Percentiles rank a stretch among this genome's conserved stretches.
These are phyloP conservation scores for Fissipunctia ypsillon DNA, from an alignment of 2,888 invertebrate species.

Conservation along the genomic window DNA sequence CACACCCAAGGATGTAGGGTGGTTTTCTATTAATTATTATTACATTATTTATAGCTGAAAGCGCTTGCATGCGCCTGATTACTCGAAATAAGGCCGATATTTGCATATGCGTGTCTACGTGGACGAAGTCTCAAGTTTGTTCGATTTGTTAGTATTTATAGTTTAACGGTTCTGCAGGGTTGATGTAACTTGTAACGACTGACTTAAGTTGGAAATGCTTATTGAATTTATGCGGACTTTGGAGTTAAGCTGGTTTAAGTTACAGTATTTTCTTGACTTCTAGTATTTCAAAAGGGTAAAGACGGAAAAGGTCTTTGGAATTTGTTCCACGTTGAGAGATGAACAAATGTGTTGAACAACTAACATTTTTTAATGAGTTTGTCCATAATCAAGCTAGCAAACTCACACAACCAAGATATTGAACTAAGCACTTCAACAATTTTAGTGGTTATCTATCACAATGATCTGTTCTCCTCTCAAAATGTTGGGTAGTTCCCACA, in stretches of 20 bases:
- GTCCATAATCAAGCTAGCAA: background rate
- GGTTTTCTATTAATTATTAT: constrained; percentile 65
- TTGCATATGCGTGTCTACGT: constrained; percentile 68
- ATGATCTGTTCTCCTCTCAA: too few species aligned
- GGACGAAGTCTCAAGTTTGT: constrained; percentile 52
- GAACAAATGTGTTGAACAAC: background rate
- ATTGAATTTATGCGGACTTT: constrained; percentile 39
- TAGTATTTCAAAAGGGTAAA: constrained; percentile 20
- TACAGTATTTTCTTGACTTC: constrained; percentile 19
- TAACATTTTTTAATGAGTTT: background rate
- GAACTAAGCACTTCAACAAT: background rate
- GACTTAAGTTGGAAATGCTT: constrained; percentile 25
- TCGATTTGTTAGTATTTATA: constrained; percentile 60
- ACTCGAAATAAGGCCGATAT: constrained; percentile 68
- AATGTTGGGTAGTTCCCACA: background rate
- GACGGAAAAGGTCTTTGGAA: constrained; percentile 1
- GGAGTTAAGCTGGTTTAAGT: constrained; percentile 9
- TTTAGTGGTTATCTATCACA: background rate
- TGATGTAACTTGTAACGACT: constrained; percentile 22
- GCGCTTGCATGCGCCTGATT: constrained; percentile 54
- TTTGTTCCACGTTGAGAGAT: background rate
- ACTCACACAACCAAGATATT: background rate
- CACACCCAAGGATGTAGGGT: constrained; percentile 49
- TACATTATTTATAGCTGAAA: constrained; percentile 58
- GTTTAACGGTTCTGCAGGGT: constrained; percentile 43